A percentile compares a stretch with the other conserved stretches of the same genome.
phyloP scores from a whole-genome alignment of 2,888 invertebrate species.

The Bugulina stolonifera region DNA sequence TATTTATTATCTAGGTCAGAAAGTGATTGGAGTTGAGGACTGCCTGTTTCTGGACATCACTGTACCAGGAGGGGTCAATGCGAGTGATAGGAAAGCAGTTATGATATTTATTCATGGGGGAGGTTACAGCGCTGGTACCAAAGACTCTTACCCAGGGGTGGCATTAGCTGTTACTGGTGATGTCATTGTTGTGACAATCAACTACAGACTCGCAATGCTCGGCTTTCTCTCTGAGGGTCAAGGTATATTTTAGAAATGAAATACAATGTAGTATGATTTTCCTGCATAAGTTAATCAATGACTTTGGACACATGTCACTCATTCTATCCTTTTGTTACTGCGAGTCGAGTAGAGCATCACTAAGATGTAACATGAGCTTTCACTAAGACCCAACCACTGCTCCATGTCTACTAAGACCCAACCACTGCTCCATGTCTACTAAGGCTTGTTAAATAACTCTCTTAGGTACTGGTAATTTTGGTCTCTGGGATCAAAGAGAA shows the following conservation, averaged over 20 bases:
- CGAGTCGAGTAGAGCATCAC: too few species aligned
- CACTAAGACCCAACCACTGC: too few species aligned
- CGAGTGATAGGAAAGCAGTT: not conserved
- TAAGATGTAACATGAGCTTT: too few species aligned
- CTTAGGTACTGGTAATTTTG: conserved; percentile 17
- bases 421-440: too few species aligned
- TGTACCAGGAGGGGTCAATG: conserved; percentile 3
- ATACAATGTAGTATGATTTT: too few species aligned
- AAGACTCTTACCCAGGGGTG: not conserved
- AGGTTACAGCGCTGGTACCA: not conserved
- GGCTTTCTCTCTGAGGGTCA: conserved; percentile 6
- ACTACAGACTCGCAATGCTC: conserved; percentile 8
- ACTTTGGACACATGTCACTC: too few species aligned
- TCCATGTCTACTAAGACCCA: too few species aligned
- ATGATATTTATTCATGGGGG: conserved; percentile 11
- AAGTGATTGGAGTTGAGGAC: not conserved
- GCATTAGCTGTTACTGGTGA: not conserved
- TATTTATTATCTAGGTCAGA: not conserved
- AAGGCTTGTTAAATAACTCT: too few species aligned
- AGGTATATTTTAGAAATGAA: too few species aligned
- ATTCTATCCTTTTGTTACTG: too few species aligned
- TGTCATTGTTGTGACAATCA: conserved; percentile 10
- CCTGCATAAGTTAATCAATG: too few species aligned
- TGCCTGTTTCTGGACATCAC: conserved; percentile 17
- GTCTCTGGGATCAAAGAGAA: conserved; percentile 18